phyloP scores from a whole-genome alignment of 2,888 invertebrate species.

The Agrotis exclamationis region DNA sequence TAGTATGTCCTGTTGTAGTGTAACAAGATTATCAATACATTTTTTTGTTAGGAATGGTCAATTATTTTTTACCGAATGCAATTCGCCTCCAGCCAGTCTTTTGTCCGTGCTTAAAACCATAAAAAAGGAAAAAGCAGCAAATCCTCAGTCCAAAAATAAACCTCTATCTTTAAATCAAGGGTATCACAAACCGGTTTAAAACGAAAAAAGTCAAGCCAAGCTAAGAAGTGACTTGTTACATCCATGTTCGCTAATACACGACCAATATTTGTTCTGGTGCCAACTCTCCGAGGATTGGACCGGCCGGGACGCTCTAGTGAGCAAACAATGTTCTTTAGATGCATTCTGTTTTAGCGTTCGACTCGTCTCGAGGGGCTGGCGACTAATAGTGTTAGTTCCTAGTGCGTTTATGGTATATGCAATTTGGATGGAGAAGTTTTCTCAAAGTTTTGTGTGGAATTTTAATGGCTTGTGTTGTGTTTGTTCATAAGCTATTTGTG shows the following conservation, averaged over 20 bases:
- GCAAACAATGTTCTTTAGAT: slow-evolving; percentile 84
- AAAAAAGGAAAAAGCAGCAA: slow-evolving; percentile 22
- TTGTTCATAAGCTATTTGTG: not conserved
- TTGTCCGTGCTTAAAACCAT: slow-evolving; percentile 9
- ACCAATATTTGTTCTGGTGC: slow-evolving; percentile 84
- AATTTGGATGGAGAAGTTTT: slow-evolving; percentile 49
- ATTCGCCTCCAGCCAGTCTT: not conserved
- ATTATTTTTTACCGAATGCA: not conserved
- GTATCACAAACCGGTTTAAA: slow-evolving; percentile 61
- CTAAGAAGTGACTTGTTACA: slow-evolving; percentile 81
- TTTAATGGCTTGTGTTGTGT: slow-evolving; percentile 15
- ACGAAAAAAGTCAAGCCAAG: slow-evolving; percentile 65
- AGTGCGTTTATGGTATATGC: slow-evolving; percentile 60
- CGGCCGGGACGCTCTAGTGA: slow-evolving; percentile 74
- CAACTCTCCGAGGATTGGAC: slow-evolving; percentile 76
- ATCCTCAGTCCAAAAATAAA: slow-evolving; percentile 29
- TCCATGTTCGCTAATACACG: slow-evolving; percentile 81
- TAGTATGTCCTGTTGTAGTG: slow-evolving; percentile 13
- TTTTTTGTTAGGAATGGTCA: not conserved
- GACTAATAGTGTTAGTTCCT: slow-evolving; percentile 74
- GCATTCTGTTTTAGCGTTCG: slow-evolving; percentile 72
- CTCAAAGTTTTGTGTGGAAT: slow-evolving; percentile 25
- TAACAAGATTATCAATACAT: not conserved
- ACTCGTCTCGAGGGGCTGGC: slow-evolving; percentile 67
- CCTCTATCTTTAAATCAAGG: slow-evolving; percentile 56